These are phyloP conservation scores for Adelges cooleyi DNA, from an alignment of 1,140 invertebrate species.

Conservation along the genomic window DNA sequence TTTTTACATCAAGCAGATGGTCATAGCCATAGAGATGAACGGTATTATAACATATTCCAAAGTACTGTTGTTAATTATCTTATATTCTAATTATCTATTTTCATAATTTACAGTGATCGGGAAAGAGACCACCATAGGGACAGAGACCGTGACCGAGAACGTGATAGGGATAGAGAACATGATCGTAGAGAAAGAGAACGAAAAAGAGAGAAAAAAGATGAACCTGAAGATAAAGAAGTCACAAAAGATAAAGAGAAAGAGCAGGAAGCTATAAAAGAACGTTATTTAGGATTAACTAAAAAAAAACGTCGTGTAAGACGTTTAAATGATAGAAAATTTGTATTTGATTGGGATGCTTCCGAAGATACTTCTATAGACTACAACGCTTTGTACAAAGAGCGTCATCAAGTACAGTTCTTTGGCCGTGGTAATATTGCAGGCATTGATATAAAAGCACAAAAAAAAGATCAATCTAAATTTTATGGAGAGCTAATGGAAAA, in stretches of 20 bases:
- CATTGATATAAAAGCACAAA: slow-evolving; percentile 94
- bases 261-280: slow-evolving; percentile 83
- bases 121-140: neutral
- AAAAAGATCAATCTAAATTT: slow-evolving; percentile 95
- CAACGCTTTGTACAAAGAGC: slow-evolving; percentile 91
- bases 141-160: slow-evolving; percentile 19
- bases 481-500: slow-evolving; percentile 94
- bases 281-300: slow-evolving; percentile 89
- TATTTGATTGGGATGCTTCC: slow-evolving; percentile 98
- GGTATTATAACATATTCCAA: slow-evolving; percentile 29
- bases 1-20: slow-evolving; percentile 46
- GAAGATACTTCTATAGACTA: slow-evolving; percentile 98
- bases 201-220: slow-evolving; percentile 37
- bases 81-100: neutral
- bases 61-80: too few species aligned
- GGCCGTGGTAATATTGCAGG: slow-evolving; percentile 95
- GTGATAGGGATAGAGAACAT: slow-evolving; percentile 34
- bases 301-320: slow-evolving; percentile 84
- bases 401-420: slow-evolving; percentile 94
- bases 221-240: slow-evolving; percentile 45
- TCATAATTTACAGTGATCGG: slow-evolving; percentile 6
- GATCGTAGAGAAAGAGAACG: slow-evolving; percentile 33
- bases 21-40: slow-evolving; percentile 30
- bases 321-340: slow-evolving; percentile 97
- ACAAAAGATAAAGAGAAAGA: slow-evolving; percentile 81